phyloP scores from a whole-genome alignment of 2,797 vertebrate species.

The Pseudochaenichthys georgianus region DNA sequence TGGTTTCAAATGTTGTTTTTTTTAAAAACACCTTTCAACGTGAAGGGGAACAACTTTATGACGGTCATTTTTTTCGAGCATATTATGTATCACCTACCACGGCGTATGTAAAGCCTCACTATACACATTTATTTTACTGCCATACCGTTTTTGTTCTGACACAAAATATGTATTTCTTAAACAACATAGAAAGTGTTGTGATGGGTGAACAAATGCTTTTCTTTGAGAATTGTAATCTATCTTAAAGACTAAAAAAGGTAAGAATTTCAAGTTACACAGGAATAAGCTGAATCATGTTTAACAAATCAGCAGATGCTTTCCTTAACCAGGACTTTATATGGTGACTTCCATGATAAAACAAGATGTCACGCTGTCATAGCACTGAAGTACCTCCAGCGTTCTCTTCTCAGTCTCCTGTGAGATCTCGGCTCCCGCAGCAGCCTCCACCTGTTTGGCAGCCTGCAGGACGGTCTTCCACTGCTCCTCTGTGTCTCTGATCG shows the following conservation, averaged over 20 bases:
- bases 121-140: neutral
- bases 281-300: too few species aligned
- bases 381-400: conserved; percentile 48
- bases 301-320: too few species aligned
- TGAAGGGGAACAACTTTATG: neutral
- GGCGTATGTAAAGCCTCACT: neutral
- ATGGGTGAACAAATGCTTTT: neutral
- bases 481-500: conserved; percentile 71
- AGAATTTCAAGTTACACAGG: too few species aligned
- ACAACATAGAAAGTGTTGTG: neutral
- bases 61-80: neutral
- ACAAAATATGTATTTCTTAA: neutral
- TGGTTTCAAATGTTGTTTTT: neutral
- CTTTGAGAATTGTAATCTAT: too few species aligned
- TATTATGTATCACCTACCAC: too few species aligned
- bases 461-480: conserved; percentile 74
- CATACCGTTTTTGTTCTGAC: neutral
- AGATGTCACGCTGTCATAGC: neutral
- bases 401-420: conserved; percentile 63
- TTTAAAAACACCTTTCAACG: too few species aligned
- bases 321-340: neutral
- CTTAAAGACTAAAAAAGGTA: too few species aligned
- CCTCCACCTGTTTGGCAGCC: conserved; percentile 37
- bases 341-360: neutral
- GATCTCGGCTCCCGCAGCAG: conserved; percentile 53